Evolutionary conservation across 2,113 vertebrate species (phyloP).

Genomic region (Psilopogon haemacephalus): DNA sequence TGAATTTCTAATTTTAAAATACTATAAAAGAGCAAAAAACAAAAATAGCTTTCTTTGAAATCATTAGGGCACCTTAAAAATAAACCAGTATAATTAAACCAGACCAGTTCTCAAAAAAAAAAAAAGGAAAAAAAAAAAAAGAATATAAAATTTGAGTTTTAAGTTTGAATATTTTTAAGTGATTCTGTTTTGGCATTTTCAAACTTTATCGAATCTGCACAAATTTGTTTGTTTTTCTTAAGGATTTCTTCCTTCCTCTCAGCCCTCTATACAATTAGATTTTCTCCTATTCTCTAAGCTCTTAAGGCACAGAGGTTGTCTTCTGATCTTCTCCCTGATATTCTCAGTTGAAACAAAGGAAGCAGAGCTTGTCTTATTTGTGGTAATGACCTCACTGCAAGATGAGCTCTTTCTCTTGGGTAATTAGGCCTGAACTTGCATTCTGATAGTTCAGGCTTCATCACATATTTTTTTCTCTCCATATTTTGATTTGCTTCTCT

Average conservation of each 20-base stretch:
- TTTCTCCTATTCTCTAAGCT: not conserved
- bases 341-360: not conserved
- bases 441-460: not conserved
- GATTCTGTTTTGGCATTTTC: not conserved
- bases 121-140: not conserved
- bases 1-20: slow-evolving; percentile 31
- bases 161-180: not conserved
- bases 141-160: not conserved
- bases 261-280: not conserved
- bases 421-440: not conserved
- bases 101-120: not conserved
- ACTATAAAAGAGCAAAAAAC: slow-evolving; percentile 4
- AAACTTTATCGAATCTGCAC: not conserved
- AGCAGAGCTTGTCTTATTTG: not conserved
- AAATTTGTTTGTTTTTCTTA: not conserved
- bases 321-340: not conserved
- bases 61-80: not conserved
- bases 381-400: not conserved
- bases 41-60: not conserved
- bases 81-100: not conserved
- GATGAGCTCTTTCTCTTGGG: not conserved
- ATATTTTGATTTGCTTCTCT: not conserved
- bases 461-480: not conserved
- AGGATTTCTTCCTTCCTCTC: not conserved
- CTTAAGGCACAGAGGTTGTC: not conserved